Base-by-base conservation (phyloP, 2,888 invertebrate species). In the Polydrusus tereticollis region DNA sequence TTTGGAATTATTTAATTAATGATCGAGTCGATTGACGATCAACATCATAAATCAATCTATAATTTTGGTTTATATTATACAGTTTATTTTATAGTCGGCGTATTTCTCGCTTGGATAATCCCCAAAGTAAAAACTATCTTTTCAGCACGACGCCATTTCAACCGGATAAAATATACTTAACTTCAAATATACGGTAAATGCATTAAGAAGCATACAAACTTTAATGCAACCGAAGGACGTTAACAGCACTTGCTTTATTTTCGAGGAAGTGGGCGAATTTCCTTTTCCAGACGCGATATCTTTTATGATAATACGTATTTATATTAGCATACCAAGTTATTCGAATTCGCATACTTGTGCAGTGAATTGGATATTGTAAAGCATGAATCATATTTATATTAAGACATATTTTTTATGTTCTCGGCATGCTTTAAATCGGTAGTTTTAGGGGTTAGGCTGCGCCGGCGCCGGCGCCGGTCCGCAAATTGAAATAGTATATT, bases 1-100 rank as follows among this genome's bases (percentile, higher is more conserved):
- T 20, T n/a, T 21, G 58, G 29, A 58, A 58, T 16, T n/a, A 58
- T 8, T 55, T 55, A 14, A 55, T 55, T 55, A 29, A 10, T 55
- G 7, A 50, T 6, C n/a, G 6, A 10, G 7, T 45, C 21, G 10
- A 20, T 16, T 4, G n/a, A n/a, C n/a, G n/a, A n/a, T n/a, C n/a
- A n/a, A n/a, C n/a, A n/a, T n/a, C n/a, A n/a, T n/a, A n/a, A n/a
- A n/a, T n/a, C n/a, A n/a, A n/a, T n/a, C n/a, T n/a, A 4, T 33
- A 33, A 33, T 33, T 33, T 10, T 33, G 7, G 7, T 7, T 33
- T 33, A 33, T 10, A 5, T 33, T 33, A 33, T 10, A 10, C 6
- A 33, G 10, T n/a, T 4, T n/a, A 4, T 4, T 38, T 38, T 12
- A 12, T n/a, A 12, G 2, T 38, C 38, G 12, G 26, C 6, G 41